phyloP scores from a whole-genome alignment of 2,113 vertebrate genomes.

The Collichthys lucidus region DNA sequence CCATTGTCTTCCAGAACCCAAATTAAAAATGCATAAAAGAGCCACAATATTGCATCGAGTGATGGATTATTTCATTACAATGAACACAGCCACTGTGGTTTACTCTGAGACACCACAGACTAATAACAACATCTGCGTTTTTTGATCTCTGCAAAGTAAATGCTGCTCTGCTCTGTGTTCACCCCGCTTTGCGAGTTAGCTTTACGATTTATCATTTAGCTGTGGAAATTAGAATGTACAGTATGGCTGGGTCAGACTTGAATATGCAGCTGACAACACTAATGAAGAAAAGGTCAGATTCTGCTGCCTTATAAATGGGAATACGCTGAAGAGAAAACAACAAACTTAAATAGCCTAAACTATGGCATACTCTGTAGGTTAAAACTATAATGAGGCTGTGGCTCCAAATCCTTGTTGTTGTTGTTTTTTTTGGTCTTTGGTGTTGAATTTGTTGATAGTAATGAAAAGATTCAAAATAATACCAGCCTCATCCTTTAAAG shows the following conservation, averaged over 20 bases:
- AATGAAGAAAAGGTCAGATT: slow-evolving; percentile 14
- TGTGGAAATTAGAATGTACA: background rate
- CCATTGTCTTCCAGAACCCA: background rate
- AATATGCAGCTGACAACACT: slow-evolving; percentile 15
- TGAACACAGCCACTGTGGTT: background rate
- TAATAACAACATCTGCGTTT: background rate
- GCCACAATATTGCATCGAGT: background rate
- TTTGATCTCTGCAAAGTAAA: background rate
- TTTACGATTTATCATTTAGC: slow-evolving; percentile 17
- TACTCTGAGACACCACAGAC: background rate
- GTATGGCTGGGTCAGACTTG: slow-evolving; percentile 3
- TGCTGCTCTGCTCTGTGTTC: background rate
- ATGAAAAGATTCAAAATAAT: background rate
- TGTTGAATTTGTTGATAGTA: background rate
- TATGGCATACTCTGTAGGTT: background rate
- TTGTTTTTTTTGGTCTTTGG: background rate
- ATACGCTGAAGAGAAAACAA: slow-evolving; percentile 1
- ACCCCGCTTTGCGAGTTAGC: background rate
- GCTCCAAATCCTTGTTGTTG: background rate
- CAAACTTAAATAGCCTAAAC: slow-evolving; percentile 1
- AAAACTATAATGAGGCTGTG: background rate
- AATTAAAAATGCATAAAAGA: slow-evolving; percentile 29
- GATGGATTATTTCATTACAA: slow-evolving; percentile 16
- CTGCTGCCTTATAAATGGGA: background rate
- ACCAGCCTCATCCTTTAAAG: background rate